Conservation (phyloP, 2,113 vertebrate genomes). For the Toxostoma redivivum region DNA sequence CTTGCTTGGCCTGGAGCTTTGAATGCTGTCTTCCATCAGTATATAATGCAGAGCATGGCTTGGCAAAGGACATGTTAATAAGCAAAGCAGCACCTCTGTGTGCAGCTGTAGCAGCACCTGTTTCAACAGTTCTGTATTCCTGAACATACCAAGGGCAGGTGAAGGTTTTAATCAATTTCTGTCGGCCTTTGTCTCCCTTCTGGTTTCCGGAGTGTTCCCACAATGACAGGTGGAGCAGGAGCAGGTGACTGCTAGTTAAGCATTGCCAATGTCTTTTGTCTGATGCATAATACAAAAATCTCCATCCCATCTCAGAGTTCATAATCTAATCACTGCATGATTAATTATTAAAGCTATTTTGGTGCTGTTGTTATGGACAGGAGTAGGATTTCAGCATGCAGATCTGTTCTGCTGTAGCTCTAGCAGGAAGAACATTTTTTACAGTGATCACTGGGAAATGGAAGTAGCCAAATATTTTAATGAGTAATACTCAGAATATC, state of each 20-base stretch:
- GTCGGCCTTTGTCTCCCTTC: neutral
- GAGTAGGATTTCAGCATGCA: neutral
- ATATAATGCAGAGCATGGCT: fast-evolving
- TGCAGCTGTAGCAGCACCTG: constrained; percentile 17
- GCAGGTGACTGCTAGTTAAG: constrained; percentile 35
- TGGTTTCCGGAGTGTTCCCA: neutral
- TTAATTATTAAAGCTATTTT: constrained; percentile 39
- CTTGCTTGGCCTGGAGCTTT: neutral
- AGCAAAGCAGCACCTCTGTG: fast-evolving
- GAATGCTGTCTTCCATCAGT: neutral
- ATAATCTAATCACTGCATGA: constrained; percentile 3
- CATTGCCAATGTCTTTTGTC: constrained; percentile 41
- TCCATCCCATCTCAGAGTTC: neutral
- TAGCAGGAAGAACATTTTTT: neutral
- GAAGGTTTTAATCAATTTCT: constrained; percentile 15
- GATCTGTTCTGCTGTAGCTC: neutral
- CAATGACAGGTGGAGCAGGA: constrained; percentile 41
- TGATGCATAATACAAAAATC: neutral
- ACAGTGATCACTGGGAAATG: neutral
- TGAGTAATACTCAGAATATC: neutral
- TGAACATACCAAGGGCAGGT: neutral
- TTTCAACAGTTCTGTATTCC: constrained; percentile 1
- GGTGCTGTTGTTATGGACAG: neutral
- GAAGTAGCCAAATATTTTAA: neutral
- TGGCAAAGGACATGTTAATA: neutral